A percentile compares a stretch with the other conserved stretches of the same genome.
These are phyloP conservation scores for Sipunculus nudus DNA, from an alignment of 2,888 invertebrate genomes.

Conservation along the genomic window DNA sequence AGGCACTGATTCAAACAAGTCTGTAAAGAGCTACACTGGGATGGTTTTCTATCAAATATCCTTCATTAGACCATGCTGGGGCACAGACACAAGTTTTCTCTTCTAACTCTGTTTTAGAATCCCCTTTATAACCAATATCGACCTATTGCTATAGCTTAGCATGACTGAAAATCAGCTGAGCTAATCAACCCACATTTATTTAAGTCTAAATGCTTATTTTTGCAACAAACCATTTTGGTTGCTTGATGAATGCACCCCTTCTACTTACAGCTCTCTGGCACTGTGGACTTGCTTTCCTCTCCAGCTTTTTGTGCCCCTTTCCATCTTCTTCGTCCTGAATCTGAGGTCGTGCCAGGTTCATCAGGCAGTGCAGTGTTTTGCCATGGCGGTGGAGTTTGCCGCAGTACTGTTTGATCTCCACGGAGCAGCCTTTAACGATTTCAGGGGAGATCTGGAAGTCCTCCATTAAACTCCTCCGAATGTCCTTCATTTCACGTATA, in stretches of 20 bases:
- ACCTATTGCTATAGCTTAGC: too few species aligned
- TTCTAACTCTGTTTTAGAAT: too few species aligned
- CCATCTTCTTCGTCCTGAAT: neutral
- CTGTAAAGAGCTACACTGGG: too few species aligned
- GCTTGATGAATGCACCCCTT: too few species aligned
- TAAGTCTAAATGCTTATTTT: neutral
- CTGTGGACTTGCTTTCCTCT: conserved; percentile 1
- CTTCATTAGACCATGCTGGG: too few species aligned
- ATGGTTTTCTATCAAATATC: too few species aligned
- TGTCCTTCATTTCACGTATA: conserved; percentile 87
- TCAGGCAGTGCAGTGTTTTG: conserved; percentile 90
- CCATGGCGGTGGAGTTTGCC: conserved; percentile 82
- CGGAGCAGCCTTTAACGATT: conserved; percentile 66
- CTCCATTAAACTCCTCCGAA: conserved; percentile 88
- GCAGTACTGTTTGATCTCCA: conserved; percentile 70
- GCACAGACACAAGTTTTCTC: too few species aligned
- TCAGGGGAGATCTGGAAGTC: conserved; percentile 95
- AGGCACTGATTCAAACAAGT: too few species aligned
- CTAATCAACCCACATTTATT: too few species aligned
- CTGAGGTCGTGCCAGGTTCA: conserved; percentile 75
- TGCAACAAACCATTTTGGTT: neutral
- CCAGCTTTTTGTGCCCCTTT: neutral
- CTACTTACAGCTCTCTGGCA: conserved; percentile 20
- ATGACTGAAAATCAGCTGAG: too few species aligned
- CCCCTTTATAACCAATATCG: too few species aligned